These are phyloP conservation scores for Ophion obscuratus DNA, from an alignment of 2,888 invertebrate species.

Conservation along the genomic window DNA sequence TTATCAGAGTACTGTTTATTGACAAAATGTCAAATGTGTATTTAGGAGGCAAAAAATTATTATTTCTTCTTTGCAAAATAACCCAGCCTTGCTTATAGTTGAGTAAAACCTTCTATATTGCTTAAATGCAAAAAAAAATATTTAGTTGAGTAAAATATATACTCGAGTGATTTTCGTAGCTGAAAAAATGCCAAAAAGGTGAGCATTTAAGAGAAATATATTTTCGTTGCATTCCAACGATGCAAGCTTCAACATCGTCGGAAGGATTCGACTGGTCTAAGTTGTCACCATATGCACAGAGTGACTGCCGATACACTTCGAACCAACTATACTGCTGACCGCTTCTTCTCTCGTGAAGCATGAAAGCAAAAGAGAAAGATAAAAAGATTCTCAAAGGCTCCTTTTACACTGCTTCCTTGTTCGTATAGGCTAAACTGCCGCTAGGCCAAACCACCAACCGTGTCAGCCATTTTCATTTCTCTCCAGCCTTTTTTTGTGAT, in stretches of 20 bases:
- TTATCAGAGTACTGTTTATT: no score
- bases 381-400: conserved; percentile 37
- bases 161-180: no score
- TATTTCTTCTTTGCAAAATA: no score
- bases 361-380: not conserved
- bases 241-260: not conserved
- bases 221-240: not conserved
- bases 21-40: no score
- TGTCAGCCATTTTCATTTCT: conserved; percentile 35
- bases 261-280: not conserved
- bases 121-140: no score
- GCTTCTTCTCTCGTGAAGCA: conserved; percentile 13
- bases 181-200: no score
- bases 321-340: conserved; percentile 1
- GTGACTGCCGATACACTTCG: conserved; percentile 1
- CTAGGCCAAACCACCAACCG: conserved; percentile 55
- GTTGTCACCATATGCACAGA: not conserved
- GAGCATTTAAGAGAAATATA: not conserved
- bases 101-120: no score
- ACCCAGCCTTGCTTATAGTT: no score
- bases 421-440: conserved; percentile 50
- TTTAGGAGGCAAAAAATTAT: no score
- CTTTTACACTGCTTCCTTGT: conserved; percentile 42
- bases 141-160: no score
- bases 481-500: conserved; percentile 15